Evolutionary conservation across 2,888 invertebrate species (phyloP).

Genomic region (Monoplex corrugatus): DNA sequence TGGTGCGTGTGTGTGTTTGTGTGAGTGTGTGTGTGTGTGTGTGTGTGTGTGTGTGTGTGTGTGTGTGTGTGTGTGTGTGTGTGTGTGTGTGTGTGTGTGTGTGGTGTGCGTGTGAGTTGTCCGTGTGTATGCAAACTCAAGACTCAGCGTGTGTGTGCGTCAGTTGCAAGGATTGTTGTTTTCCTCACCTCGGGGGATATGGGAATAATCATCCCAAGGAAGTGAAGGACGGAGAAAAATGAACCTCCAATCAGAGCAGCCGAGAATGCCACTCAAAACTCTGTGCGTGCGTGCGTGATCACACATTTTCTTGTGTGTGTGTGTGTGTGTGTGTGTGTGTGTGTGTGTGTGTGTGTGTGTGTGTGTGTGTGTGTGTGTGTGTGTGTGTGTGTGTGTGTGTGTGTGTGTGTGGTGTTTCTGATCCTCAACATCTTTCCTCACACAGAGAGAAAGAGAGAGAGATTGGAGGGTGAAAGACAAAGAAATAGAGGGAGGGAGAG

Average conservation of each 20-base stretch:
- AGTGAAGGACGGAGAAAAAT: too few relatives aligned
- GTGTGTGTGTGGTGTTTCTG: background rate
- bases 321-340: conserved; percentile 23
- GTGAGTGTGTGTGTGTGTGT: too few relatives aligned
- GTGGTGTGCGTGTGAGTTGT: too few relatives aligned
- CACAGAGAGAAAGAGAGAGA: too few relatives aligned
- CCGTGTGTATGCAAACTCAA: background rate
- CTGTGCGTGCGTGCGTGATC: conserved; percentile 35
- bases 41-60: conserved; percentile 1
- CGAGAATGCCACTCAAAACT: too few relatives aligned
- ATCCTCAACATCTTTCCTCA: background rate
- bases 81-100: background rate
- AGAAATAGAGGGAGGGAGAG: too few relatives aligned
- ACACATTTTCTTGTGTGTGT: conserved; percentile 32
- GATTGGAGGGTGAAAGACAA: too few relatives aligned
- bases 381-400: background rate
- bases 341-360: background rate
- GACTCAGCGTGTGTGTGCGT: conserved; percentile 17
- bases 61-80: conserved; percentile 1
- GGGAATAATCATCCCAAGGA: too few relatives aligned
- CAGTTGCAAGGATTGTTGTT: too few relatives aligned
- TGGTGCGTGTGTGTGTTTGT: too few relatives aligned
- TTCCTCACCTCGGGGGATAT: too few relatives aligned
- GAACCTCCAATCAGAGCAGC: too few relatives aligned
- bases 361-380: background rate